Percentiles rank a stretch among this genome's conserved stretches.
Conservation (phyloP, 2,113 vertebrate species). For the Rhynchomys soricoides region DNA sequence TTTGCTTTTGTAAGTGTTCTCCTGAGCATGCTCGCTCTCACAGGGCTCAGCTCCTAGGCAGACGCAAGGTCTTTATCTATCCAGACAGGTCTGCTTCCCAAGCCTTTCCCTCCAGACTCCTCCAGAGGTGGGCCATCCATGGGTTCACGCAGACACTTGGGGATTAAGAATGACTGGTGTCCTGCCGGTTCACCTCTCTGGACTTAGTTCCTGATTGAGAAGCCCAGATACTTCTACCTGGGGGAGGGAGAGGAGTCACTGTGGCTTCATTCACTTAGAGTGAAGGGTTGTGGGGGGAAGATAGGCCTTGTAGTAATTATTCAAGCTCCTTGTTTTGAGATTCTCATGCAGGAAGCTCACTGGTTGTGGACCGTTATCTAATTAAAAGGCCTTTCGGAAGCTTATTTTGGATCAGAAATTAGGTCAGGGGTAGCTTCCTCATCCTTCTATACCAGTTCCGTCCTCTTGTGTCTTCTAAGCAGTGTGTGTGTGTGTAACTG, state of each 20-base stretch:
- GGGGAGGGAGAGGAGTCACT: neutral
- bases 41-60: neutral
- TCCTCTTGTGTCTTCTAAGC: neutral
- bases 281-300: neutral
- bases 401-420: neutral
- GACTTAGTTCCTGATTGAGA: neutral
- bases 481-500: neutral
- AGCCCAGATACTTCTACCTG: neutral
- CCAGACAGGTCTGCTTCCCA: neutral
- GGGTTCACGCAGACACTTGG: neutral
- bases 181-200: neutral
- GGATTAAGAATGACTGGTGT: neutral
- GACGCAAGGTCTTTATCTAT: neutral
- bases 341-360: neutral
- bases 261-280: neutral
- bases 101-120: neutral
- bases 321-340: neutral
- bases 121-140: neutral
- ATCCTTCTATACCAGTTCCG: neutral
- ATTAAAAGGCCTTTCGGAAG: neutral
- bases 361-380: neutral
- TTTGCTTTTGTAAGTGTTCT: conserved; percentile 41
- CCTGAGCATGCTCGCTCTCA: neutral
- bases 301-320: accelerated
- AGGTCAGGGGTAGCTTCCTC: neutral